phyloP scores from a whole-genome alignment of 2,888 invertebrate species.

The Elysia crispata region DNA sequence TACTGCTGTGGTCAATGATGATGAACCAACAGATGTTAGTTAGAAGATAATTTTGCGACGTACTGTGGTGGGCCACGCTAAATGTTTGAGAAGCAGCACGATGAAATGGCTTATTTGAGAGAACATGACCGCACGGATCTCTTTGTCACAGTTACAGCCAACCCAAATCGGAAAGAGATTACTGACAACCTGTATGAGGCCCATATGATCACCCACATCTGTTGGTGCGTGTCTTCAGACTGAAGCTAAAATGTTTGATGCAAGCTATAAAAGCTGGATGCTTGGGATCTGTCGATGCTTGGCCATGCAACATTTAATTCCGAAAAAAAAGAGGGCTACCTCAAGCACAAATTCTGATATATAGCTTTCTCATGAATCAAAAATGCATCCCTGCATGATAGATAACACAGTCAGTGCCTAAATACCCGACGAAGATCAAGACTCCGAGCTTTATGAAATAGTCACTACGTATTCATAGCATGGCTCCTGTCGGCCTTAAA shows the following conservation, averaged over 20 bases:
- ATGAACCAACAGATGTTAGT: no score
- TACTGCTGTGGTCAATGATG: no score
- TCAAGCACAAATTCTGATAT: conserved; percentile 10
- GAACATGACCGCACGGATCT: conserved; percentile 78
- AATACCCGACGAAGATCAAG: background rate
- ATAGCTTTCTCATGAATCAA: background rate
- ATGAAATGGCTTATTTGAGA: conserved; percentile 77
- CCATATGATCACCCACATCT: conserved; percentile 13
- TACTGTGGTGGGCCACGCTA: conserved; percentile 72
- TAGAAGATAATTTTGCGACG: no score
- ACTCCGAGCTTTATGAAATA: background rate
- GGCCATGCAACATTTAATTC: background rate
- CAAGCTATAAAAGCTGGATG: conserved; percentile 67
- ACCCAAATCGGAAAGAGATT: conserved; percentile 52
- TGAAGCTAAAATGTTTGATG: conserved; percentile 60
- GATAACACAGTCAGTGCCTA: background rate
- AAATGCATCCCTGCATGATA: background rate
- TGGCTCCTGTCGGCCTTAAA: background rate
- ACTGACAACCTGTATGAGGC: conserved; percentile 7
- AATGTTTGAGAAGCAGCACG: conserved; percentile 76
- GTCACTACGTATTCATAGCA: background rate
- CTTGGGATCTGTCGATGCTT: background rate
- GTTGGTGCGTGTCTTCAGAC: background rate
- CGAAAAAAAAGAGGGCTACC: background rate
- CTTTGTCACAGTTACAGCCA: conserved; percentile 61